Percentiles rank a stretch among this genome's conserved stretches.
These are phyloP conservation scores for Eupithecia vulgata DNA, from an alignment of 2,888 invertebrate genomes.

Conservation along the genomic window DNA sequence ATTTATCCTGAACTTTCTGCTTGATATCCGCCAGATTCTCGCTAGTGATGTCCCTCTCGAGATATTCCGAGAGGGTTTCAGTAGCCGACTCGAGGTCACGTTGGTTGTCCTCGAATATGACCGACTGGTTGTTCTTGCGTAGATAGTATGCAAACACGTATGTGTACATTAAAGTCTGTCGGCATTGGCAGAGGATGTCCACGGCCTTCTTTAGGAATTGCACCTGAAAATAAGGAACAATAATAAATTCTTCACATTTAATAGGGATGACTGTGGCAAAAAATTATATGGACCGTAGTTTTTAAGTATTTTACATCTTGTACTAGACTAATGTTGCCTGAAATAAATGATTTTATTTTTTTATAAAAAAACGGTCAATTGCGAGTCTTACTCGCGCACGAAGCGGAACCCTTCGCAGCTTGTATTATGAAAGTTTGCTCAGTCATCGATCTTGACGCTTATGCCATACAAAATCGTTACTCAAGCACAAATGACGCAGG, in stretches of 20 bases:
- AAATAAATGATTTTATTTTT: too few relatives aligned
- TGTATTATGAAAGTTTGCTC: too few relatives aligned
- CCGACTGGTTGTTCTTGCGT: slow-evolving; percentile 98
- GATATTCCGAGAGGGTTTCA: slow-evolving; percentile 97
- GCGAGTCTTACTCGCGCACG: too few relatives aligned
- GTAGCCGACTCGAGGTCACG: slow-evolving; percentile 98
- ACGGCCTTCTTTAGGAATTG: slow-evolving; percentile 99
- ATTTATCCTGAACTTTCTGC: slow-evolving; percentile 99
- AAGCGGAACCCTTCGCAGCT: too few relatives aligned
- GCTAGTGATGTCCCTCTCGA: slow-evolving; percentile 98
- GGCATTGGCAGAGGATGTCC: slow-evolving; percentile 97
- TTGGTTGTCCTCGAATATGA: slow-evolving; percentile 99
- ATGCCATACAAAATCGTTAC: too few relatives aligned
- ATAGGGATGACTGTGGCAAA: too few relatives aligned
- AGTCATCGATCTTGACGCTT: too few relatives aligned
- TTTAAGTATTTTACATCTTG: too few relatives aligned
- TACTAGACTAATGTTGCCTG: too few relatives aligned
- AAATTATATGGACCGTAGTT: too few relatives aligned
- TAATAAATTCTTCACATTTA: not conserved
- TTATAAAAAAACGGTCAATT: too few relatives aligned
- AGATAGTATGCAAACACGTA: slow-evolving; percentile 99
- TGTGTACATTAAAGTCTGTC: slow-evolving; percentile 99
- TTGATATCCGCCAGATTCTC: slow-evolving; percentile 99
- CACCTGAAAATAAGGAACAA: slow-evolving; percentile 83
- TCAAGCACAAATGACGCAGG: too few relatives aligned